Evolutionary conservation across 2,888 invertebrate species (phyloP).

Genomic region (Tethea ocularis): DNA sequence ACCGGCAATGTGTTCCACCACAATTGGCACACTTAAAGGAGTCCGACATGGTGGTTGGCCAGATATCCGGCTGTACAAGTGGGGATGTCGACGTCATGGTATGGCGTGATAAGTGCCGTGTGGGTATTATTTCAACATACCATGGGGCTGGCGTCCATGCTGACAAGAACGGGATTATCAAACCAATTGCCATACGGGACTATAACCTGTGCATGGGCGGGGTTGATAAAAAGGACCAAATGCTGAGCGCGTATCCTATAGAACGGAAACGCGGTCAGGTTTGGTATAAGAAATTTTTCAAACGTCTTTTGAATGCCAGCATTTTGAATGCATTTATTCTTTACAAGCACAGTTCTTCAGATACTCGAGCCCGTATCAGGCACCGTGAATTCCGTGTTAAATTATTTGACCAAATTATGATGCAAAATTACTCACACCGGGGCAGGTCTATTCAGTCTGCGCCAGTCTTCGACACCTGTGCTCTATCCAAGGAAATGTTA

Average conservation of each 20-base stretch:
- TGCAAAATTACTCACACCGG: not conserved
- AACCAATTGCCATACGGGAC: not conserved
- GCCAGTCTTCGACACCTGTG: not conserved
- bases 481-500: too few relatives aligned
- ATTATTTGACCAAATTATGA: too few relatives aligned
- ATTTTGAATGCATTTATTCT: constrained; percentile 23
- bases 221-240: constrained; percentile 24
- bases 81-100: constrained; percentile 31
- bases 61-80: constrained; percentile 18
- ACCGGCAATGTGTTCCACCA: constrained; percentile 27
- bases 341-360: not conserved
- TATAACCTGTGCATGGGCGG: constrained; percentile 24
- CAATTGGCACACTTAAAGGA: constrained; percentile 8
- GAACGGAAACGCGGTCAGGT: constrained; percentile 23
- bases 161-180: not conserved
- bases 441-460: too few relatives aligned
- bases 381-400: too few relatives aligned
- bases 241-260: constrained; percentile 23
- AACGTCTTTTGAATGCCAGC: constrained; percentile 23
- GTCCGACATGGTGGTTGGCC: not conserved
- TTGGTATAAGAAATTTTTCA: constrained; percentile 33
- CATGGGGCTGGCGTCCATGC: constrained; percentile 12
- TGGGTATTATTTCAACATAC: constrained; percentile 23
- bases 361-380: too few relatives aligned
- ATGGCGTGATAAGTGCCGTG: constrained; percentile 24